These are phyloP conservation scores for Resseliella maxima DNA, from an alignment of 2,888 invertebrate species.

Conservation along the genomic window DNA sequence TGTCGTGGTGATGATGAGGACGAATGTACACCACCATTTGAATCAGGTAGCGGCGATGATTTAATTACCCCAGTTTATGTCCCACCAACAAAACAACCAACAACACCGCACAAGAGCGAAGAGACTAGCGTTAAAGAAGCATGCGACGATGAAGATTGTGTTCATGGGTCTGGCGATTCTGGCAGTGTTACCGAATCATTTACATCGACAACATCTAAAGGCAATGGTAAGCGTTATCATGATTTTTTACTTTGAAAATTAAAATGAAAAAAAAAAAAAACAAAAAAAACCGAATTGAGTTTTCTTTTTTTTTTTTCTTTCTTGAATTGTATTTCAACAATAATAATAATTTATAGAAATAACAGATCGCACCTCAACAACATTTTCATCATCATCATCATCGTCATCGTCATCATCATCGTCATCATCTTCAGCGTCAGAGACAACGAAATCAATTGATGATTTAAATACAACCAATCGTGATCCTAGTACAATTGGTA, in stretches of 20 bases:
- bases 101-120: slow-evolving; percentile 67
- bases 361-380: slow-evolving; percentile 68
- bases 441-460: slow-evolving; percentile 66
- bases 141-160: slow-evolving; percentile 89
- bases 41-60: slow-evolving; percentile 88
- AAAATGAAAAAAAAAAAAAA: background rate
- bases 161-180: slow-evolving; percentile 81
- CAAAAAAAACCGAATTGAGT: background rate
- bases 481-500: slow-evolving; percentile 62
- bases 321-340: slow-evolving; percentile 28
- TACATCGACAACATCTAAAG: slow-evolving; percentile 70
- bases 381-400: slow-evolving; percentile 70
- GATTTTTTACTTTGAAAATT: no score
- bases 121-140: slow-evolving; percentile 66
- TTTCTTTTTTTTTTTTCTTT: slow-evolving; percentile 29
- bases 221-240: slow-evolving; percentile 67
- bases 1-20: slow-evolving; percentile 93
- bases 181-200: slow-evolving; percentile 77
- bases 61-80: slow-evolving; percentile 93
- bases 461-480: slow-evolving; percentile 61
- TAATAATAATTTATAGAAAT: slow-evolving; percentile 59
- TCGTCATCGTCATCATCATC: slow-evolving; percentile 71
- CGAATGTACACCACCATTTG: slow-evolving; percentile 86
- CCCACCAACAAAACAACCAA: slow-evolving; percentile 80
- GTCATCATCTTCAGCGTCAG: slow-evolving; percentile 71